Conservation (phyloP, 2,797 vertebrate genomes). For the Pseudochaenichthys georgianus region DNA sequence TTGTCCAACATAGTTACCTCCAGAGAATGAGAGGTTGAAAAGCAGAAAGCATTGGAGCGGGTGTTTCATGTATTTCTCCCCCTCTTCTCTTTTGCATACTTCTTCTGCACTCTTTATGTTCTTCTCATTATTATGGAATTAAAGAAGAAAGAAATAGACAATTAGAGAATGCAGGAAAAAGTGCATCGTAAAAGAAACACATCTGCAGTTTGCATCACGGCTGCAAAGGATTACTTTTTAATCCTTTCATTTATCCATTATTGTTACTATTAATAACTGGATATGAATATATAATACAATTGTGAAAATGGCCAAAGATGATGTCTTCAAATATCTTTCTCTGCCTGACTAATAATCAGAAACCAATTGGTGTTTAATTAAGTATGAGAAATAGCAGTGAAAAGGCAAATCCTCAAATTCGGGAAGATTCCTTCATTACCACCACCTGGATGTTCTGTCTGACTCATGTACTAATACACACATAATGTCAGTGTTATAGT, state of each 20-base stretch:
- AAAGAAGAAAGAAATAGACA: conserved; percentile 30
- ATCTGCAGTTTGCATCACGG: not conserved
- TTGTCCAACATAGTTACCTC: conserved; percentile 93
- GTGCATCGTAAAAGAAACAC: not conserved
- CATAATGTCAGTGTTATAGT: not conserved
- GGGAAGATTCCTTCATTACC: not conserved
- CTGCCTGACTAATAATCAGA: not conserved
- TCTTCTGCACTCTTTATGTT: conserved; percentile 39
- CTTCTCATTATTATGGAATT: conserved; percentile 36
- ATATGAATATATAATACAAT: not conserved
- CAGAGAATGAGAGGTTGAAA: conserved; percentile 91
- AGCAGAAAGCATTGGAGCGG: conserved; percentile 57
- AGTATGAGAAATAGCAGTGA: not conserved
- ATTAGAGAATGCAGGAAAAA: conserved; percentile 13
- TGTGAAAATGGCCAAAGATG: not conserved
- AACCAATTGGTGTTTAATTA: not conserved
- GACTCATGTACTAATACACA: not conserved
- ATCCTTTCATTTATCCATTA: not conserved
- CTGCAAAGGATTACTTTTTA: not conserved
- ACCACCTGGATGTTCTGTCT: not conserved
- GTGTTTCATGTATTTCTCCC: conserved; percentile 10
- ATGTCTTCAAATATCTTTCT: not conserved
- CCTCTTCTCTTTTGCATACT: conserved; percentile 22
- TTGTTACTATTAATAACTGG: not conserved
- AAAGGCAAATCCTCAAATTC: conserved; percentile 2